Evolutionary conservation across 2,888 invertebrate species (phyloP), one percentile per base, ranked within the genome.

Genomic region (Papilio gigon): DNA sequence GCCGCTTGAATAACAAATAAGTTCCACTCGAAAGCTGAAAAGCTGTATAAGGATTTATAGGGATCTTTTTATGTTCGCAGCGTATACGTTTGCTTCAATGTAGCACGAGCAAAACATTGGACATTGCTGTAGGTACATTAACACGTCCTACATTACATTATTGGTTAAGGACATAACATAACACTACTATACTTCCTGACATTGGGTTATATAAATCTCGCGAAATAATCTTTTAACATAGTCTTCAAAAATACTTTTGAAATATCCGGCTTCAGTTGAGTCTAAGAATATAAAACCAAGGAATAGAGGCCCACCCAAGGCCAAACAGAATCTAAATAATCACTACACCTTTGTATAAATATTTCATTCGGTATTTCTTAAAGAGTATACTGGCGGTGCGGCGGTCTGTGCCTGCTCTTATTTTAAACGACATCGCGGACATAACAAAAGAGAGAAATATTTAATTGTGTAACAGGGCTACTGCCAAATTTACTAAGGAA

Each of bases 1-100:
- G 68, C 64, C 64, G 44, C 59, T 67, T 64, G 75, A 79, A 78
- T 76, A 74, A 74, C 72, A 75, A 77, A 71, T 68, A 59, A 73
- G 73, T 71, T 70, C 72, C 72, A 72, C 70, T 75, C 68, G 61
- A 67, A 71, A 70, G 60, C 62, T 35, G 68, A 71, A 72, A 71
- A 71, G 71, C 69, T 72, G 53, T 68, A 68, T 61, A 20, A 70
- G 72, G 77, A 75, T 76, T 75, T 76, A 72, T 73, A 72, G 65
- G 72, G 74, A 74, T 75, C 71, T 70, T 67, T 33, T 67, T 59
- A 37, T 42, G 56, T 67, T 63, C 68, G 59, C 17, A 50, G 59
- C 56, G 9, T 63, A 20, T 37, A 53, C 33, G 12, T 59, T 27
- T 27, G 42, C 22, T 35, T 67, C 30, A 40, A 44, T 56, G 35